Conservation (phyloP, 2,797 vertebrate species). For the Fringilla coelebs region DNA sequence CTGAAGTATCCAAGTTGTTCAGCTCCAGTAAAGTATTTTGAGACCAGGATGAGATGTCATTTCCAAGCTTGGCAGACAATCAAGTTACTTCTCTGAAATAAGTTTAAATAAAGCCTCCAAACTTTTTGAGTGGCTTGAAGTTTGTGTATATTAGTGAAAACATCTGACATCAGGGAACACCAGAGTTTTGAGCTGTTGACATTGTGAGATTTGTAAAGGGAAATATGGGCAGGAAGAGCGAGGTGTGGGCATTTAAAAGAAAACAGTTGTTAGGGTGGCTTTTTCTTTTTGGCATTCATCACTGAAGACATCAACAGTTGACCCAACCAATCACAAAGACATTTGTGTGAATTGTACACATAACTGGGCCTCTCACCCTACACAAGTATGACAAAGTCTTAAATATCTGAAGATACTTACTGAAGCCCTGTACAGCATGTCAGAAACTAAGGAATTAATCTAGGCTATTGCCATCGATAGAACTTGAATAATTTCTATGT, state of each 20-base stretch:
- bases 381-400: background rate
- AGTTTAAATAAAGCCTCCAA: background rate
- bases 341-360: background rate
- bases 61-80: background rate
- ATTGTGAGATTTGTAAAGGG: background rate
- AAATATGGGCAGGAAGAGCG: background rate
- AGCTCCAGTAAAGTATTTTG: background rate
- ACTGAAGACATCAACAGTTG: background rate
- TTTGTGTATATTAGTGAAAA: background rate
- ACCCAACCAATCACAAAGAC: background rate
- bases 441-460: background rate
- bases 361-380: no score
- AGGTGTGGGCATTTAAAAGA: background rate
- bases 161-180: background rate
- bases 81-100: background rate
- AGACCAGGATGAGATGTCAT: background rate
- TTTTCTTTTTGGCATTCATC: background rate
- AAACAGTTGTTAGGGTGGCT: background rate
- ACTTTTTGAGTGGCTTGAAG: background rate
- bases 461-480: background rate
- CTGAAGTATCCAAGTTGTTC: background rate
- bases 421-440: background rate
- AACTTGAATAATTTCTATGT: background rate
- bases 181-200: background rate
- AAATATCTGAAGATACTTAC: background rate